Evolutionary conservation across 2,113 vertebrate genomes (phyloP).

Genomic region (Chiloscyllium plagiosum): DNA sequence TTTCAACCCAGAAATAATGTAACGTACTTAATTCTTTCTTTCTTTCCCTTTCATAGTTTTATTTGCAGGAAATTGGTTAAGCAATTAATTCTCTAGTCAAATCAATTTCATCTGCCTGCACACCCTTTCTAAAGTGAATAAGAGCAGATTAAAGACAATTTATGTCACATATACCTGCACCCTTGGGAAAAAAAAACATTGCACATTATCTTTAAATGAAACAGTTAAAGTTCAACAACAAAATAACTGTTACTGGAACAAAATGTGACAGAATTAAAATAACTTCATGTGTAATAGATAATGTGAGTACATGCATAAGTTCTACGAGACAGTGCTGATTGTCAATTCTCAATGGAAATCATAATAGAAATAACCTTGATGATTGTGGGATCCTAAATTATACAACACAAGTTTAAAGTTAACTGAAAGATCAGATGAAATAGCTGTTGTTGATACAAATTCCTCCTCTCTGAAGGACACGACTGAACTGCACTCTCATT

Average conservation of each 20-base stretch:
- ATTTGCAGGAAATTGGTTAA: neutral
- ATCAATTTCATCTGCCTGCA: neutral
- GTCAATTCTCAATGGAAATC: neutral
- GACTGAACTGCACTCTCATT: neutral
- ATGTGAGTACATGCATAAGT: neutral
- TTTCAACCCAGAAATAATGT: neutral
- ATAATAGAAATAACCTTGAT: neutral
- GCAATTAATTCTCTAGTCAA: neutral
- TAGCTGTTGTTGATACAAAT: neutral
- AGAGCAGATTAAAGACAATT: neutral
- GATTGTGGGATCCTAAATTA: neutral
- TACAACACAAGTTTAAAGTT: neutral
- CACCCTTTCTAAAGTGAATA: neutral
- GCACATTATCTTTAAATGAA: neutral
- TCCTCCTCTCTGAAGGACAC: neutral
- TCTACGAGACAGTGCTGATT: neutral
- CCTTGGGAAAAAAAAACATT: neutral
- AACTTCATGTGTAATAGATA: neutral
- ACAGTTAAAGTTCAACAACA: neutral
- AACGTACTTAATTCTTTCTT: neutral
- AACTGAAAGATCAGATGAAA: neutral
- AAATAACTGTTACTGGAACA: neutral
- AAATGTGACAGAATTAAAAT: neutral
- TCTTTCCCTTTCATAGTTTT: neutral
- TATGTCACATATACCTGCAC: neutral